Evolutionary conservation across 2,888 invertebrate genomes (phyloP).

Genomic region (Lochmaea capreae): DNA sequence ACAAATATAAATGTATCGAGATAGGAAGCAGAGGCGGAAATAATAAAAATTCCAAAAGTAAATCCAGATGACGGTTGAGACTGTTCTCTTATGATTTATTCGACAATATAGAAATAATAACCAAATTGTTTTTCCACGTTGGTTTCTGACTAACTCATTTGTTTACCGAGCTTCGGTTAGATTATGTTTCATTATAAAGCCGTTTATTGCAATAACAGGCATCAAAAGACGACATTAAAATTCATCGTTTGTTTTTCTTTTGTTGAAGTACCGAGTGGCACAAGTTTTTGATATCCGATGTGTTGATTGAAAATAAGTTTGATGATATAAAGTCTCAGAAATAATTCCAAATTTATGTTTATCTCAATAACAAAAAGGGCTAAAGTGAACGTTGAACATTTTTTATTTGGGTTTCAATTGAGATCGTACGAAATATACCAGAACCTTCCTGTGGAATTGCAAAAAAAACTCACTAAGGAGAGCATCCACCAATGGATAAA

Average conservation of each 20-base stretch:
- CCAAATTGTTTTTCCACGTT: slow-evolving; percentile 55
- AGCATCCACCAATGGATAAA: no score
- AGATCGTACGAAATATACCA: no score
- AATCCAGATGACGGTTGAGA: slow-evolving; percentile 55
- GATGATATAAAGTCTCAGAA: no score
- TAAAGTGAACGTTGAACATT: no score
- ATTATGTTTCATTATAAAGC: slow-evolving; percentile 47
- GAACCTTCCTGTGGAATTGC: no score
- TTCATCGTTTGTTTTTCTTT: slow-evolving; percentile 17
- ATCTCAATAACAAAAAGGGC: no score
- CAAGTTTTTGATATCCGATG: not conserved
- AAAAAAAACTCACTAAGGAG: no score
- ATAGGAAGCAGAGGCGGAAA: slow-evolving; percentile 58
- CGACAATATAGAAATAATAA: slow-evolving; percentile 54
- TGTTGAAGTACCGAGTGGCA: not conserved
- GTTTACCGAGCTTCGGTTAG: slow-evolving; percentile 49
- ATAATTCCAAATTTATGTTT: no score
- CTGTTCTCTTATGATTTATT: slow-evolving; percentile 53
- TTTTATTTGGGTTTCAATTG: no score
- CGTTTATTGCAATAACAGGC: slow-evolving; percentile 51
- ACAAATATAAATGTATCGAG: slow-evolving; percentile 50
- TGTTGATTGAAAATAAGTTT: no score
- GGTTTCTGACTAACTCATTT: slow-evolving; percentile 51
- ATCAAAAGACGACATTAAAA: slow-evolving; percentile 43
- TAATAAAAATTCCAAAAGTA: slow-evolving; percentile 56